Conservation (phyloP, 2,113 vertebrate species). For the Phoenicopterus ruber region DNA sequence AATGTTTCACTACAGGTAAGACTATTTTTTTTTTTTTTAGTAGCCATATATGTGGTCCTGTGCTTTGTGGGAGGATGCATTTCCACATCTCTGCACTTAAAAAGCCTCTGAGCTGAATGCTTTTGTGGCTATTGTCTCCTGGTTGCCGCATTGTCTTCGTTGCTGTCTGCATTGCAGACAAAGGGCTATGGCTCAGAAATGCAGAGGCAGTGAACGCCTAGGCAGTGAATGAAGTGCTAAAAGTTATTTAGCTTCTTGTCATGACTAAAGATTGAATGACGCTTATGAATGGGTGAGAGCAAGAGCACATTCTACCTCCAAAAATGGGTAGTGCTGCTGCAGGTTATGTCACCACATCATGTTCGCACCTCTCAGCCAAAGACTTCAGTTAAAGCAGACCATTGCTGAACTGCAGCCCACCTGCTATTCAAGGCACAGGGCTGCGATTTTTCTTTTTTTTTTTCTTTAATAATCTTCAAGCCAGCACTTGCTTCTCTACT, state of each 20-base stretch:
- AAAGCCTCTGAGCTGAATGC: not conserved
- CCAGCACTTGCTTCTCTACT: not conserved
- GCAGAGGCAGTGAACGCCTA: not conserved
- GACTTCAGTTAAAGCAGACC: not conserved
- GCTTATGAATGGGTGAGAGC: not conserved
- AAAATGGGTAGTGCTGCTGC: not conserved
- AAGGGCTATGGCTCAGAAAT: not conserved
- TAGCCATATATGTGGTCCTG: not conserved
- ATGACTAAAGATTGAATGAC: not conserved
- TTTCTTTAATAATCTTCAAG: not conserved
- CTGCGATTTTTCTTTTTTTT: not conserved
- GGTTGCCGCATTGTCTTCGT: not conserved
- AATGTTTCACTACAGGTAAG: not conserved
- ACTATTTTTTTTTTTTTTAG: not conserved
- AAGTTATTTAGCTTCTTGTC: not conserved
- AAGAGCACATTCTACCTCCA: not conserved
- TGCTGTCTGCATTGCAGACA: constrained; percentile 5
- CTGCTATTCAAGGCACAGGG: not conserved
- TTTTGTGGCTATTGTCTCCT: not conserved
- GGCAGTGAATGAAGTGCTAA: not conserved
- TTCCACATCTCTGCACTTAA: not conserved
- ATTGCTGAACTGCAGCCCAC: not conserved
- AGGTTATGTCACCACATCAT: not conserved
- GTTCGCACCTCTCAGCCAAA: not conserved
- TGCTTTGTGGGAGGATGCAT: not conserved